These are phyloP conservation scores for Ypsolopha sequella DNA, from an alignment of 2,888 invertebrate genomes.

Conservation along the genomic window DNA sequence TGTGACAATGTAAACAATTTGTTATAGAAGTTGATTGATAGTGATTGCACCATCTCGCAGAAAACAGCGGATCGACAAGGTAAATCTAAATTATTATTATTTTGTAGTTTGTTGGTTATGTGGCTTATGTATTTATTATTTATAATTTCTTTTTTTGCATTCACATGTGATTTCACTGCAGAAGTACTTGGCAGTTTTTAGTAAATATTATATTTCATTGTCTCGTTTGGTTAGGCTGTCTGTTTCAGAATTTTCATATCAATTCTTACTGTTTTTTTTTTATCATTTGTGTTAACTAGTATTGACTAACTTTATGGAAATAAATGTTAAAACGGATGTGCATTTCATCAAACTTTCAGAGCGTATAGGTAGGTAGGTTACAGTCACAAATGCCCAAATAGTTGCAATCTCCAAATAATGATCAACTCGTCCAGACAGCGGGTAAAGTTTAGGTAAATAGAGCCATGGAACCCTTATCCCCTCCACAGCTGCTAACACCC, in stretches of 20 bases:
- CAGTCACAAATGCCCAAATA: no score
- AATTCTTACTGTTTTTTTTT: not conserved
- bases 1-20: not conserved
- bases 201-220: constrained; percentile 2
- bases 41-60: constrained; percentile 15
- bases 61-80: constrained; percentile 29
- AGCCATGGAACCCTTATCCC: no score
- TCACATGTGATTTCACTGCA: constrained; percentile 72
- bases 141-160: constrained; percentile 59
- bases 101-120: constrained; percentile 54
- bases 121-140: constrained; percentile 67
- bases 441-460: no score
- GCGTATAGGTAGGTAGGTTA: no score
- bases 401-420: no score
- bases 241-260: not conserved
- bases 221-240: not conserved
- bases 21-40: not conserved
- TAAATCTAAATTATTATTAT: constrained; percentile 25
- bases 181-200: constrained; percentile 48
- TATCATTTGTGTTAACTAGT: not conserved
- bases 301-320: not conserved
- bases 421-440: no score
- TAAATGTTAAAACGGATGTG: not conserved
- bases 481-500: no score
- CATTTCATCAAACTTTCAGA: not conserved